phyloP scores from a whole-genome alignment of 1,140 invertebrate species.

The Bombus fervidus region DNA sequence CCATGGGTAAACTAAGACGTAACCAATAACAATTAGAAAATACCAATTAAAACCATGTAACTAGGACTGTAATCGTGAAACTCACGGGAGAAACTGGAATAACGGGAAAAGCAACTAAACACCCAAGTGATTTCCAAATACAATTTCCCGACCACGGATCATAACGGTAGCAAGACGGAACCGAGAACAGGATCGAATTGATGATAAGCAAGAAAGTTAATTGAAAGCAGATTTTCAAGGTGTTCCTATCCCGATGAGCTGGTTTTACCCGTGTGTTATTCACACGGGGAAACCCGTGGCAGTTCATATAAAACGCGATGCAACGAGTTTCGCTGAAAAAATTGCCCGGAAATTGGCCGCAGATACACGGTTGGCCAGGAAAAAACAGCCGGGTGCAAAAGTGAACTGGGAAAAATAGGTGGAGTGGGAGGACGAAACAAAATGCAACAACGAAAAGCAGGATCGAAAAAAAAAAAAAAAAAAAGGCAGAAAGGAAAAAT shows the following conservation, averaged over 20 bases:
- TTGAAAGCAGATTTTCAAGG: not conserved
- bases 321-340: not conserved
- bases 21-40: not conserved
- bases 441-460: not conserved
- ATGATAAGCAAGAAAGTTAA: not conserved
- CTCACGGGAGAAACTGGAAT: not conserved
- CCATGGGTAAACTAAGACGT: too few relatives aligned
- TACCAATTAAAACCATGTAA: not conserved
- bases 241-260: not conserved
- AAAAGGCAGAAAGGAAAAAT: not conserved
- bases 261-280: not conserved
- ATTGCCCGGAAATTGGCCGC: conserved; percentile 13
- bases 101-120: not conserved
- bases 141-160: not conserved
- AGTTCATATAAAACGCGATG: not conserved
- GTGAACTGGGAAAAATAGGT: not conserved
- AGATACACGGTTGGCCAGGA: not conserved
- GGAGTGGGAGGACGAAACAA: too few relatives aligned
- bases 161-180: not conserved
- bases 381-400: conserved; percentile 6
- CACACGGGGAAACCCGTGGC: not conserved
- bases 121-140: not conserved
- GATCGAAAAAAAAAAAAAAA: too few relatives aligned
- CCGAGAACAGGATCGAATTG: too few relatives aligned
- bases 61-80: not conserved